phyloP scores from a whole-genome alignment of 2,888 invertebrate species.

The Prenolepis imparis region DNA sequence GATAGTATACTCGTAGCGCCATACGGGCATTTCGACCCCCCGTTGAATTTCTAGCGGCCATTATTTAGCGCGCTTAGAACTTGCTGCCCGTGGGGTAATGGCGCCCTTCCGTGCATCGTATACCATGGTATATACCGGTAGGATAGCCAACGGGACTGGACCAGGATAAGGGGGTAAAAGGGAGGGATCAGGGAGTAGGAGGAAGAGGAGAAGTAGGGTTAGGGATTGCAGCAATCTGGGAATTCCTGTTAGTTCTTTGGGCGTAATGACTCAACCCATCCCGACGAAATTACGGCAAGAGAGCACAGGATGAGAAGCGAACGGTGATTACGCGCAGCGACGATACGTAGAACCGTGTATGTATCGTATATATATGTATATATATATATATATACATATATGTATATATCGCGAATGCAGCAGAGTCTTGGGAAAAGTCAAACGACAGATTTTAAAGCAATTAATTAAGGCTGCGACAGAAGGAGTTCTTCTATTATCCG shows the following conservation, averaged over 20 bases:
- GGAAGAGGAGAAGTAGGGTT: constrained; percentile 45
- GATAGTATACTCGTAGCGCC: constrained; percentile 68
- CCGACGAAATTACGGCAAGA: constrained; percentile 79
- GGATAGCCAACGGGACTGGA: constrained; percentile 44
- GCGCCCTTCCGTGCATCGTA: constrained; percentile 72
- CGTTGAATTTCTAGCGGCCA: constrained; percentile 84
- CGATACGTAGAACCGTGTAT: constrained; percentile 41
- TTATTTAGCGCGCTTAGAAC: constrained; percentile 86
- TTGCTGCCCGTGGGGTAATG: constrained; percentile 81
- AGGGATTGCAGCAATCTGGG: constrained; percentile 74
- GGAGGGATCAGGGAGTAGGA: constrained; percentile 2
- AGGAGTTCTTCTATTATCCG: constrained; percentile 57
- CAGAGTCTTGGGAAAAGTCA: constrained; percentile 53
- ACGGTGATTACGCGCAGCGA: constrained; percentile 55
- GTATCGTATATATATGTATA: not conserved
- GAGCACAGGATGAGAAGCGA: constrained; percentile 64
- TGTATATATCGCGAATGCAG: not conserved
- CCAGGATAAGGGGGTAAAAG: constrained; percentile 29
- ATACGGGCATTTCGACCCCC: constrained; percentile 78
- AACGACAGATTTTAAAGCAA: constrained; percentile 53
- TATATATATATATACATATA: not conserved
- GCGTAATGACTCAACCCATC: constrained; percentile 78
- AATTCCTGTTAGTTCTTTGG: constrained; percentile 80
- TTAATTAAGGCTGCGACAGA: constrained; percentile 54
- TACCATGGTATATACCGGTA: constrained; percentile 52